Conservation (phyloP, 2,888 invertebrate genomes). For the Scaptomyza caliginosa region DNA sequence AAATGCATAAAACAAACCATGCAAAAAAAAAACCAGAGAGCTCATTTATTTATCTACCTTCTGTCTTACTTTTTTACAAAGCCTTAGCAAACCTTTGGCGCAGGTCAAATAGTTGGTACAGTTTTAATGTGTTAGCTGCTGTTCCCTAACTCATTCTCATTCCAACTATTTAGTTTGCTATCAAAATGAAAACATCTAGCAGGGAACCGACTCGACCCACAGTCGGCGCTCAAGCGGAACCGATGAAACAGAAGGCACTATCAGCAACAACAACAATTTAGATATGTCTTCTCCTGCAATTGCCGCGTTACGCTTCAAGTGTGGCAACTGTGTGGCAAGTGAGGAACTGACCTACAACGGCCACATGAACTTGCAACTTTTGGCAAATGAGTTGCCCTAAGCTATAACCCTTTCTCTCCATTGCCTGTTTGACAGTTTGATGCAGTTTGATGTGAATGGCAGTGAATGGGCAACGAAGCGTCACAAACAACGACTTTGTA, state of each 20-base stretch:
- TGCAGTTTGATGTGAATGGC: constrained; percentile 55
- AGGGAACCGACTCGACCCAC: constrained; percentile 17
- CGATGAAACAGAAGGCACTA: constrained; percentile 40
- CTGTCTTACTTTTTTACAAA: neutral
- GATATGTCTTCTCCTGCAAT: constrained; percentile 49
- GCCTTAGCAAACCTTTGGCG: constrained; percentile 11
- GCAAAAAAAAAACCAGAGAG: constrained; percentile 8
- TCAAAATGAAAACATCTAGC: constrained; percentile 29
- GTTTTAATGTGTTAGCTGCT: constrained; percentile 1
- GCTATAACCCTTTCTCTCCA: neutral
- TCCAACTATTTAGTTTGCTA: constrained; percentile 4
- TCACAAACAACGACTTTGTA: constrained; percentile 29
- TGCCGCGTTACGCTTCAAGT: constrained; percentile 59
- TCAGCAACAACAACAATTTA: constrained; percentile 21
- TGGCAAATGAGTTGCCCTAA: constrained; percentile 46
- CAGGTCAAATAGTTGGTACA: constrained; percentile 22
- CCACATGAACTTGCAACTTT: constrained; percentile 62
- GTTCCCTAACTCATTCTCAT: neutral
- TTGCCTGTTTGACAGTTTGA: constrained; percentile 35
- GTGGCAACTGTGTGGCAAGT: constrained; percentile 34
- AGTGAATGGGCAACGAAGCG: constrained; percentile 51
- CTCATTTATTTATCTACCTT: constrained; percentile 8
- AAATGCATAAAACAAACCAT: constrained; percentile 16
- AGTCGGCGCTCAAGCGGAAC: constrained; percentile 51
- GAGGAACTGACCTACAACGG: constrained; percentile 51